A percentile compares a stretch with the other conserved stretches of the same genome.
Conservation (phyloP, 2,113 vertebrate species). For the Sterrhoptilus dennistouni region DNA sequence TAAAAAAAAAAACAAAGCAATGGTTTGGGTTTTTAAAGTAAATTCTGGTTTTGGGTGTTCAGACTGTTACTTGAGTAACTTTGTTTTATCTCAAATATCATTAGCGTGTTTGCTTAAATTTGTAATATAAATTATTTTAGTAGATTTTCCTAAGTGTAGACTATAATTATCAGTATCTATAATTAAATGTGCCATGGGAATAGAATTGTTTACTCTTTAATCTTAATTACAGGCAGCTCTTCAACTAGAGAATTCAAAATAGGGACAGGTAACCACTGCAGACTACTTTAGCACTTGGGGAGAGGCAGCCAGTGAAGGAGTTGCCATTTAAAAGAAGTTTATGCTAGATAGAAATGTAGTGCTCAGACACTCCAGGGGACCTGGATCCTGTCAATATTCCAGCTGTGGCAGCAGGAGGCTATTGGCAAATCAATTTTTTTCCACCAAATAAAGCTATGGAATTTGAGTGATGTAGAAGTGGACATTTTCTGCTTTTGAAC, state of each 20-base stretch:
- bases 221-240: slow-evolving; percentile 54
- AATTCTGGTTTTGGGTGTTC: neutral
- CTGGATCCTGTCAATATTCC: neutral
- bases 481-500: neutral
- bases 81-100: neutral
- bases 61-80: neutral
- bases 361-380: neutral
- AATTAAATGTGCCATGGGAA: slow-evolving; percentile 42
- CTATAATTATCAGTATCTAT: slow-evolving; percentile 43
- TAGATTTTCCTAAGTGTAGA: slow-evolving; percentile 13
- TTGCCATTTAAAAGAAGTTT: neutral
- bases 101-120: slow-evolving; percentile 15
- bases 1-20: neutral
- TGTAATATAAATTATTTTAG: slow-evolving; percentile 43
- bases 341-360: neutral
- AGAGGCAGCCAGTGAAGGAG: neutral
- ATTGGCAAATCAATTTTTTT: neutral
- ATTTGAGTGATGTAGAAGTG: neutral
- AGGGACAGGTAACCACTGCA: slow-evolving; percentile 23
- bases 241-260: slow-evolving; percentile 34
- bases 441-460: neutral
- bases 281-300: neutral
- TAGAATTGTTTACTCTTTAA: slow-evolving; percentile 52
- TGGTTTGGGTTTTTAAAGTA: neutral
- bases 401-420: neutral